A percentile compares a stretch with the other conserved stretches of the same genome.
phyloP scores from a whole-genome alignment of 2,797 vertebrate genomes.

The Myripristis jacobus region DNA sequence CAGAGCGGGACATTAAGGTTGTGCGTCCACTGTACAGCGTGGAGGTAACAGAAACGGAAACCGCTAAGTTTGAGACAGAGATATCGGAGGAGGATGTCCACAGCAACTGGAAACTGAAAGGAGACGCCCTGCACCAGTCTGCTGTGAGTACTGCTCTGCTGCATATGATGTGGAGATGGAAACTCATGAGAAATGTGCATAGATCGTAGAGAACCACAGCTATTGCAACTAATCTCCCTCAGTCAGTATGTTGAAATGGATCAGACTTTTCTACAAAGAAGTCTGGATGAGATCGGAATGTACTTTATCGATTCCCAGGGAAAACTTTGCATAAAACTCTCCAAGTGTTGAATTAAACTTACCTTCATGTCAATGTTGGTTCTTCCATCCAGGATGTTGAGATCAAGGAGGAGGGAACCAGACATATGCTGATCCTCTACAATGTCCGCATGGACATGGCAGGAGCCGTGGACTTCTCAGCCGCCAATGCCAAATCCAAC shows the following conservation, averaged over 20 bases:
- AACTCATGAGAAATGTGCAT: not conserved
- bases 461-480: slow-evolving; percentile 94
- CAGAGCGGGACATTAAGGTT: slow-evolving; percentile 96
- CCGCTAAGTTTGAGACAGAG: slow-evolving; percentile 94
- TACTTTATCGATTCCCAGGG: too few species aligned
- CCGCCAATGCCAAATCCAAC: slow-evolving; percentile 94
- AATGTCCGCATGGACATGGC: slow-evolving; percentile 93
- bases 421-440: slow-evolving; percentile 91
- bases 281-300: too few species aligned
- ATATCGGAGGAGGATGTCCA: slow-evolving; percentile 95
- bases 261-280: too few species aligned
- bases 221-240: not conserved
- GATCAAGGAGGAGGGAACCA: slow-evolving; percentile 96
- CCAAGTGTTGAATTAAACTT: too few species aligned
- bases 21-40: slow-evolving; percentile 92
- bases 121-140: slow-evolving; percentile 80
- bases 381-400: slow-evolving; percentile 89
- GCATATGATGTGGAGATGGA: not conserved
- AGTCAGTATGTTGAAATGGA: not conserved
- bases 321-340: too few species aligned
- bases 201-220: too few species aligned
- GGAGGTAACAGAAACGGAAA: slow-evolving; percentile 94
- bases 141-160: slow-evolving; percentile 55
- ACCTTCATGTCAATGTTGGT: not conserved
- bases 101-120: slow-evolving; percentile 94